A percentile compares a stretch with the other conserved stretches of the same genome.
Evolutionary conservation across 1,140 invertebrate genomes (phyloP).

Genomic region (Drosophila sulfurigaster): DNA sequence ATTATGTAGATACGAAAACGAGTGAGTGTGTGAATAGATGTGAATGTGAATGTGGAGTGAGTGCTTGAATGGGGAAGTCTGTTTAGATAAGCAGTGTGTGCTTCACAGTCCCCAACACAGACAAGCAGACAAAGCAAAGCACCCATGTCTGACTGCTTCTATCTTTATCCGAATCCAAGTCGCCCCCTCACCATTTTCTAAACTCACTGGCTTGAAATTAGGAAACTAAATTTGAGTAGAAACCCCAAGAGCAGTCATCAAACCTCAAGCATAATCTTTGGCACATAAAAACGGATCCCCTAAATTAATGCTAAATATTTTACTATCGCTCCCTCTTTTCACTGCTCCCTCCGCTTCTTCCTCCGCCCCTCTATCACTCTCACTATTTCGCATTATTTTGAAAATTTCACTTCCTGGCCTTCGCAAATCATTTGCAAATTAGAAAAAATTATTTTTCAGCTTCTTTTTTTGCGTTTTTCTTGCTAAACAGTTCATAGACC

Average conservation of each 20-base stretch:
- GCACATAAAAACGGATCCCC: slow-evolving; percentile 21
- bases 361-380: slow-evolving; percentile 22
- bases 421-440: slow-evolving; percentile 67
- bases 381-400: slow-evolving; percentile 6
- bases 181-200: no score
- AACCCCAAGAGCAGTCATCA: slow-evolving; percentile 15
- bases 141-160: slow-evolving; percentile 14
- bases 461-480: slow-evolving; percentile 40
- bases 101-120: slow-evolving; percentile 22
- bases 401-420: slow-evolving; percentile 53
- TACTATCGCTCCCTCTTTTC: slow-evolving; percentile 5
- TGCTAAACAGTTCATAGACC: slow-evolving; percentile 39
- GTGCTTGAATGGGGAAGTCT: slow-evolving; percentile 4
- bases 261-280: slow-evolving; percentile 33
- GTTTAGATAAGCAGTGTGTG: slow-evolving; percentile 64
- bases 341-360: neutral
- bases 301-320: slow-evolving; percentile 37
- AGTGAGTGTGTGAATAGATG: neutral
- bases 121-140: no score
- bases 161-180: neutral
- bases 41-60: neutral
- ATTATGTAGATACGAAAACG: slow-evolving; percentile 19
- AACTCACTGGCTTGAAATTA: slow-evolving; percentile 36
- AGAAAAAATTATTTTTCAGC: slow-evolving; percentile 76
- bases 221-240: slow-evolving; percentile 47